Evolutionary conservation across 1,140 invertebrate genomes (phyloP).

Genomic region (Aphidius ervi): DNA sequence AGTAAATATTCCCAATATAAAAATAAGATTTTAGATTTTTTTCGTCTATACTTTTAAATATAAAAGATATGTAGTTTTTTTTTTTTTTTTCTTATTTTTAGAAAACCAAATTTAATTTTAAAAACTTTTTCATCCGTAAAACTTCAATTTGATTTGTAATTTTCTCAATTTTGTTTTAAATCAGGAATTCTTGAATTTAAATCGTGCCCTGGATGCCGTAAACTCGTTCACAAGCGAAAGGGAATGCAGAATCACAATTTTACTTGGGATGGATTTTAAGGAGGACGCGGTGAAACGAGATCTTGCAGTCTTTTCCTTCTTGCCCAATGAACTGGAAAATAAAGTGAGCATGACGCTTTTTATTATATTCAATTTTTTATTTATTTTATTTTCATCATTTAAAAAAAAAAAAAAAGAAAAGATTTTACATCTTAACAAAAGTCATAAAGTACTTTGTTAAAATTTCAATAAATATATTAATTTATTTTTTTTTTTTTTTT

Average conservation of each 20-base stretch:
- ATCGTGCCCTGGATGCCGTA: conserved; percentile 45
- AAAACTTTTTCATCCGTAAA: neutral
- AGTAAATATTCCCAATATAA: too few species aligned
- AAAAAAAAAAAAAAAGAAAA: too few species aligned
- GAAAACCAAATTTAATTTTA: neutral
- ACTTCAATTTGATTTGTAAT: conserved; percentile 12
- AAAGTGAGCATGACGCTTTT: conserved; percentile 38
- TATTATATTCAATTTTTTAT: neutral
- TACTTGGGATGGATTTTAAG: conserved; percentile 55
- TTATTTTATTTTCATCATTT: too few species aligned
- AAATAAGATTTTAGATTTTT: too few species aligned
- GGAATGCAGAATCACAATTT: conserved; percentile 42
- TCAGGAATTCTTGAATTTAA: conserved; percentile 52
- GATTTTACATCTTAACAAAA: too few species aligned
- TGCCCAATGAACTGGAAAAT: conserved; percentile 35
- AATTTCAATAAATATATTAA: too few species aligned
- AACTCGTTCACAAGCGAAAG: conserved; percentile 48
- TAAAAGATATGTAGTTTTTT: too few species aligned
- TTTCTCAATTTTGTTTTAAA: conserved; percentile 15
- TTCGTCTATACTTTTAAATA: too few species aligned
- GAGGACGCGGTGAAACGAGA: conserved; percentile 50
- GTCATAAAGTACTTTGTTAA: too few species aligned
- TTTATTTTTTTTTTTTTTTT: too few species aligned
- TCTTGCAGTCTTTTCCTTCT: conserved; percentile 51
- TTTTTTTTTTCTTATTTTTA: too few species aligned